phyloP scores from a whole-genome alignment of 2,888 invertebrate species.

The Monoplex corrugatus region DNA sequence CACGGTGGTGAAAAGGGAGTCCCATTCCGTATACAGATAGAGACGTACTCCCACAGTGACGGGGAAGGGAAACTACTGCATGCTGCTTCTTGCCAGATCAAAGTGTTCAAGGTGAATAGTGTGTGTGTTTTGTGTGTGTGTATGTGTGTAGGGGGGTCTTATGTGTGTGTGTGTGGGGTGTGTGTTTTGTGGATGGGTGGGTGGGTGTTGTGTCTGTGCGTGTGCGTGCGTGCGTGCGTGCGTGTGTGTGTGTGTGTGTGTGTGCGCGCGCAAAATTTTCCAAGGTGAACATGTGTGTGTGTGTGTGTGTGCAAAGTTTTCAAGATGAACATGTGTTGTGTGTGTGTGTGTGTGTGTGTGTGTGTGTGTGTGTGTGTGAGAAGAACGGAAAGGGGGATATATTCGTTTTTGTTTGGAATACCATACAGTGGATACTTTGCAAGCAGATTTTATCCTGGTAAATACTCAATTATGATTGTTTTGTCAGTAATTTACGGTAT shows the following conservation, averaged over 20 bases:
- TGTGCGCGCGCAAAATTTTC: background rate
- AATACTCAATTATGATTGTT: too few species aligned
- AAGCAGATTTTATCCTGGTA: too few species aligned
- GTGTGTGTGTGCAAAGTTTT: background rate
- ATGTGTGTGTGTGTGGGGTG: too few species aligned
- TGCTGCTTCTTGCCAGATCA: slow-evolving; percentile 97
- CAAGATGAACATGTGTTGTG: too few species aligned
- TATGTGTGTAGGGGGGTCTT: too few species aligned
- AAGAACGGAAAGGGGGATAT: too few species aligned
- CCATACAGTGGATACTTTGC: too few species aligned
- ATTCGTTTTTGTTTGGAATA: too few species aligned
- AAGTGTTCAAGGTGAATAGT: slow-evolving; percentile 86
- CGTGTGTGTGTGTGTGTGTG: background rate
- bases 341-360: too few species aligned
- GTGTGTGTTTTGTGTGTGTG: too few species aligned
- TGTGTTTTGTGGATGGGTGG: too few species aligned
- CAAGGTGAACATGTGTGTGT: background rate
- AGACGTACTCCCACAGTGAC: slow-evolving; percentile 87
- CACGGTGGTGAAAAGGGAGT: slow-evolving; percentile 99
- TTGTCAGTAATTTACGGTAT: too few species aligned
- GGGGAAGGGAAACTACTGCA: slow-evolving; percentile 87
- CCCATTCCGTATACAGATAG: slow-evolving; percentile 96
- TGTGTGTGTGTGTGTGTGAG: background rate
- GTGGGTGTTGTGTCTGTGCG: background rate
- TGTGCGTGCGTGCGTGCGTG: background rate